Evolutionary conservation across 1,140 invertebrate species (phyloP), one percentile per base, ranked within the genome.

Genomic region (Dysdera silvatica): DNA sequence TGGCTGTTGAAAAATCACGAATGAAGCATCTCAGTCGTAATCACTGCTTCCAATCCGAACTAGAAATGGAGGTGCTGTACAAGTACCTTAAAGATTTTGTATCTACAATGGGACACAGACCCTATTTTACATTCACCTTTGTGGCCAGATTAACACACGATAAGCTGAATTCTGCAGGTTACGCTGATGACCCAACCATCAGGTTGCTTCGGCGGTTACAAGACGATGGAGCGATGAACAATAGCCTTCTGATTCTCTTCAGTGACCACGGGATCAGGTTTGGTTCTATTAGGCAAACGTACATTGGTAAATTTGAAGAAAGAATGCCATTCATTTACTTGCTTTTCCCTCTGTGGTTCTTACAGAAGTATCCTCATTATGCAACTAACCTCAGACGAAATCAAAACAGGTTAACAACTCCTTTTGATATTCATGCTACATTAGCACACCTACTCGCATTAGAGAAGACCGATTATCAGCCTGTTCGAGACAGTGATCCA

Each of bases 201-300:
- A 64, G 71, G n/a, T 75, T 78, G 61, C 23, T 70, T 5, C 55
- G 29, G 4, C 49, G 67, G 14, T 59, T 80, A 14, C 62, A 74
- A 29, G 64, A 71, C 6, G 35, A 31, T 29, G 67, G 67, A 6
- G 65, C 67, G 31, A 68, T 81, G 1, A 75, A 80, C 29, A 77
- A 82, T 68, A 84, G 84, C 0, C 73, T 82, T 0, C 73, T 96
- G 0, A 79, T 97, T 23, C 82, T 95, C 23, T 79, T 94, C 66
- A 94, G 91, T 70, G 95, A 98, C 75, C 95, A 98, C 74, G 95
- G 94, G 0, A 86, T 94, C 70, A 76, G 95, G 29, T 96, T 88
- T 79, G 93, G 93, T 2, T 78, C 80, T 2, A 84, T 92, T n/a
- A 74, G 88, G 18, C 74, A 82, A 69, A 95, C 92, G 0, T 86